Conservation (phyloP, 2,113 vertebrate species). For the Varanus komodoensis region DNA sequence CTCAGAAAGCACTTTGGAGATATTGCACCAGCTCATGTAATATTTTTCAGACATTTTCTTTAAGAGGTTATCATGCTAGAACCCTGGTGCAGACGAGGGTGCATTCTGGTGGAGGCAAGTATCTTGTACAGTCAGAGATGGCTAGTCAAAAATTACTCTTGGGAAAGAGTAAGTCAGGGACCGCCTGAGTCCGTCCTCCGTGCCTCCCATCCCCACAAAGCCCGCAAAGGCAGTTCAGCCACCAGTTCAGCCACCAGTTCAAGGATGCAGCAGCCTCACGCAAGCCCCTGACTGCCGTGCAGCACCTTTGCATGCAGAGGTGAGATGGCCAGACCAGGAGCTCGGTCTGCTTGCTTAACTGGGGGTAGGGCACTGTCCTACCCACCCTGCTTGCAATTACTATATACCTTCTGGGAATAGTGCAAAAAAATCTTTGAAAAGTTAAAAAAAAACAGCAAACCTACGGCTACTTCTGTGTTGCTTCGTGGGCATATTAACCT, state of each 20-base stretch:
- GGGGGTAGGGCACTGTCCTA: not conserved
- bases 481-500: no score
- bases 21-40: not conserved
- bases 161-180: not conserved
- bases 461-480: not conserved
- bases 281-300: not conserved
- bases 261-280: not conserved
- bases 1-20: not conserved
- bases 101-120: not conserved
- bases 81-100: not conserved
- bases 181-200: not conserved
- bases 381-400: not conserved
- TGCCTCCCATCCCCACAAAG: not conserved
- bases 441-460: not conserved
- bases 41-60: not conserved
- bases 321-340: not conserved
- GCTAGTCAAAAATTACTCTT: not conserved
- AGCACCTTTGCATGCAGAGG: not conserved
- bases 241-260: not conserved
- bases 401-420: not conserved
- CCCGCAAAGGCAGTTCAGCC: not conserved
- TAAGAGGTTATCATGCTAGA: not conserved
- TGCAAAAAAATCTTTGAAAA: not conserved
- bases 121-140: not conserved
- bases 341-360: not conserved